Evolutionary conservation across 1,140 invertebrate genomes (phyloP).

Genomic region (Orius laevigatus): DNA sequence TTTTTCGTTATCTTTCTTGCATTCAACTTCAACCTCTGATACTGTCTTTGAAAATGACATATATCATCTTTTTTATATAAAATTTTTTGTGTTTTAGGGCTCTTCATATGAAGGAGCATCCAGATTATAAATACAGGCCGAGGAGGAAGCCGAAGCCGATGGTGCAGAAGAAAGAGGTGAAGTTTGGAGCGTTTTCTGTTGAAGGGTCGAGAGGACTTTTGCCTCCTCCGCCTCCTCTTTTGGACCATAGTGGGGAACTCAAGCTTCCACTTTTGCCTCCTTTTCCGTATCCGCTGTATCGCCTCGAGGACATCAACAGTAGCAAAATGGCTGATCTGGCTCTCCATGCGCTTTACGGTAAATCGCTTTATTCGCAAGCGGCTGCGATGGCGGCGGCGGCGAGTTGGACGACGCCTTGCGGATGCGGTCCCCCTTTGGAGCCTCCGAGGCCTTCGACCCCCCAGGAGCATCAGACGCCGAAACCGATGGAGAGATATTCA

Average conservation of each 20-base stretch:
- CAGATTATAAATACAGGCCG: constrained; percentile 89
- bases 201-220: constrained; percentile 36
- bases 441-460: constrained; percentile 1
- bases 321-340: constrained; percentile 44
- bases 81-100: constrained; percentile 44
- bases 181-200: constrained; percentile 35
- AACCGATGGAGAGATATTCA: constrained; percentile 7
- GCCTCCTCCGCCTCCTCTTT: constrained; percentile 38
- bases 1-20: too few species aligned
- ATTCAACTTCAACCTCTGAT: too few species aligned
- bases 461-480: background rate
- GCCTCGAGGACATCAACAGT: constrained; percentile 33
- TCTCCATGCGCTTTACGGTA: constrained; percentile 35
- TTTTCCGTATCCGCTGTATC: constrained; percentile 51
- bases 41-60: background rate
- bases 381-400: constrained; percentile 27
- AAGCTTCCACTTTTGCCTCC: constrained; percentile 53
- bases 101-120: constrained; percentile 93
- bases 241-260: constrained; percentile 40
- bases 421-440: constrained; percentile 25
- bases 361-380: constrained; percentile 32
- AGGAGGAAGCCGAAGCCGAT: constrained; percentile 71
- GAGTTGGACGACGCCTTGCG: constrained; percentile 32
- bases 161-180: constrained; percentile 50
- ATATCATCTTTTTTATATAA: background rate